phyloP scores from a whole-genome alignment of 2,888 invertebrate species.

The Machimus rusticus region DNA sequence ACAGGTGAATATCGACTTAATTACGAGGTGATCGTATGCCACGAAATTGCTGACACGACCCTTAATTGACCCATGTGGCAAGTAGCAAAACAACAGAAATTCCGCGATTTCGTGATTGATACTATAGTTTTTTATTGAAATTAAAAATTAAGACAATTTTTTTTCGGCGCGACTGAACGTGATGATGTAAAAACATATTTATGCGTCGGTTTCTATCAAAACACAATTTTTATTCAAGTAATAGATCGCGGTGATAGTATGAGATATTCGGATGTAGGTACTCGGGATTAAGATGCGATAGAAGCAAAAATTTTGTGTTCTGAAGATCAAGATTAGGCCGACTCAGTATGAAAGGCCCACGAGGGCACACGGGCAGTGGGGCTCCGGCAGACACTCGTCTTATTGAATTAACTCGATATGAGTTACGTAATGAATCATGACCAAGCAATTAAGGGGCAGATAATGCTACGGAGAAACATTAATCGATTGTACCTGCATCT shows the following conservation, averaged over 20 bases:
- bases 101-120: neutral
- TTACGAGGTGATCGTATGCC: neutral
- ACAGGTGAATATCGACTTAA: neutral
- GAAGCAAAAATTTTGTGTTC: neutral
- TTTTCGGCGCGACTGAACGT: neutral
- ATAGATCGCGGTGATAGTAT: neutral
- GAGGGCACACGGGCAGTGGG: neutral
- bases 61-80: neutral
- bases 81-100: neutral
- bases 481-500: conserved; percentile 19
- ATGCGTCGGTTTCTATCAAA: neutral
- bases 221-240: neutral
- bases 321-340: neutral
- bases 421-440: conserved; percentile 30
- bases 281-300: neutral
- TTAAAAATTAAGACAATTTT: neutral
- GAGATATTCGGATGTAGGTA: neutral
- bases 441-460: conserved; percentile 17
- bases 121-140: neutral
- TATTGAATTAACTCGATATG: conserved; percentile 7
- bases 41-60: neutral
- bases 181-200: neutral
- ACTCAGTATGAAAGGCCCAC: neutral
- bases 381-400: neutral
- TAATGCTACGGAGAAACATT: conserved; percentile 28